These are phyloP conservation scores for Drosophila phalerata DNA, from an alignment of 2,888 invertebrate genomes.

Conservation along the genomic window DNA sequence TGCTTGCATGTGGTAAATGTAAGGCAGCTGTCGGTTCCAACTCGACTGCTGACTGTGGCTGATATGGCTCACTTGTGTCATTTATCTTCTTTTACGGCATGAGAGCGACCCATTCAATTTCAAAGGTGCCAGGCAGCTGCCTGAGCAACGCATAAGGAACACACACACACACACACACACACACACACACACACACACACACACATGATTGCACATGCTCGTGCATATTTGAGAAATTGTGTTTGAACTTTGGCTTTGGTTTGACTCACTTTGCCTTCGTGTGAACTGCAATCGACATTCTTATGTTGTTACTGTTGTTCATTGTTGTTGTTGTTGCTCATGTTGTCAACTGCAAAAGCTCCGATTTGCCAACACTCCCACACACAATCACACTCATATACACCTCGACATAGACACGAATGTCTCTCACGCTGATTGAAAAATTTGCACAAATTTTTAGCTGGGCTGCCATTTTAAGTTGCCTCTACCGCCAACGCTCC, in stretches of 20 bases:
- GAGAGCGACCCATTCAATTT: conserved; percentile 71
- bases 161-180: conserved; percentile 25
- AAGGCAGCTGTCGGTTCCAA: conserved; percentile 45
- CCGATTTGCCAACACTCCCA: conserved; percentile 42
- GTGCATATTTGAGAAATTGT: conserved; percentile 79
- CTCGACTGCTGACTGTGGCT: conserved; percentile 64
- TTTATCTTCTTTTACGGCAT: conserved; percentile 79
- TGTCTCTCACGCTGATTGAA: conserved; percentile 63
- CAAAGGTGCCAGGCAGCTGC: conserved; percentile 75
- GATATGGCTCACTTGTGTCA: conserved; percentile 81
- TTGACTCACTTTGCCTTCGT: conserved; percentile 66
- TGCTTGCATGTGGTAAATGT: conserved; percentile 37
- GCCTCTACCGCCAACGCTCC: not conserved
- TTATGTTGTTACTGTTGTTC: conserved; percentile 21
- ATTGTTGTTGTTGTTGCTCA: conserved; percentile 24
- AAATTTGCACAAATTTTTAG: conserved; percentile 73
- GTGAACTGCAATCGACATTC: conserved; percentile 63
- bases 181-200: conserved; percentile 7
- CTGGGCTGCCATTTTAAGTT: conserved; percentile 41
- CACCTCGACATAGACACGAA: conserved; percentile 10
- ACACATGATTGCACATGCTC: conserved; percentile 50
- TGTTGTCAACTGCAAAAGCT: conserved; percentile 42
- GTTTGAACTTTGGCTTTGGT: conserved; percentile 81
- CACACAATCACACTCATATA: not conserved
- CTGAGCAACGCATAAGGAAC: conserved; percentile 63